phyloP scores from a whole-genome alignment of 2,113 vertebrate species.

The Triplophysa dalaica region DNA sequence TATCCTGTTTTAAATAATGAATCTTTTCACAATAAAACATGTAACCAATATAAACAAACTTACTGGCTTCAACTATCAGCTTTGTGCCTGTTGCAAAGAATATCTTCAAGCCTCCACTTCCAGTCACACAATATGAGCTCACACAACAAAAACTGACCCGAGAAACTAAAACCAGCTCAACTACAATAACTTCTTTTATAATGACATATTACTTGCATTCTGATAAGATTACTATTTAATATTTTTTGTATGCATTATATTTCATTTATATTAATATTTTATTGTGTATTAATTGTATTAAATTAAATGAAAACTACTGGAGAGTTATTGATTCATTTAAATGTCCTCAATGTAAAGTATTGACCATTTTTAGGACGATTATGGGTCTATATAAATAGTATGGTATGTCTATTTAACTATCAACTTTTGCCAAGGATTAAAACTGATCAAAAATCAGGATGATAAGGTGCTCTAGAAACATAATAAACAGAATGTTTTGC shows the following conservation, averaged over 20 bases:
- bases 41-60: constrained; percentile 6
- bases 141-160: constrained; percentile 27
- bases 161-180: neutral
- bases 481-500: neutral
- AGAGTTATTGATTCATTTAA: too few relatives aligned
- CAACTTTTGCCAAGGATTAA: neutral
- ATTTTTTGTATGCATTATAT: too few relatives aligned
- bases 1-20: too few relatives aligned
- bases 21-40: too few relatives aligned
- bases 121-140: constrained; percentile 46
- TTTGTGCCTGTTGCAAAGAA: constrained; percentile 18
- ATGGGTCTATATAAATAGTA: too few relatives aligned
- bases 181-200: neutral
- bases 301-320: too few relatives aligned
- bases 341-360: too few relatives aligned
- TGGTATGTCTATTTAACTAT: neutral
- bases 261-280: too few relatives aligned
- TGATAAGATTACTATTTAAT: neutral
- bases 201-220: neutral
- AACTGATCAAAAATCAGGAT: neutral
- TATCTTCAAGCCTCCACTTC: constrained; percentile 14
- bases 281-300: too few relatives aligned
- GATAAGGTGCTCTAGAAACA: too few relatives aligned
- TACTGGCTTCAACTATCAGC: constrained; percentile 8
- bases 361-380: too few relatives aligned